These are phyloP conservation scores for Pelobates fuscus DNA, from an alignment of 2,113 vertebrate species.

Conservation along the genomic window DNA sequence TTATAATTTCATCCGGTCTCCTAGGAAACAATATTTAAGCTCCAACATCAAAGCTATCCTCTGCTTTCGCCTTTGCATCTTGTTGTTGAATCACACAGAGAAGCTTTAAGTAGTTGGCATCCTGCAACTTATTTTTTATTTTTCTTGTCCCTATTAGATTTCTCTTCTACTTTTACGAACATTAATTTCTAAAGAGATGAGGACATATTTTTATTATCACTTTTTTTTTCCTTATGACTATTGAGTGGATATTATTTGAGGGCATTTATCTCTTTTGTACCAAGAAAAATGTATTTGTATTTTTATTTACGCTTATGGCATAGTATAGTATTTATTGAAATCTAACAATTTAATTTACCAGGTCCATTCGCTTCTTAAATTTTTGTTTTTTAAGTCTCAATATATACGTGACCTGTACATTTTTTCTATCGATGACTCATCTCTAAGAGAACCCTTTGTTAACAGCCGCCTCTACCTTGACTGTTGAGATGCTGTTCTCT, in stretches of 20 bases:
- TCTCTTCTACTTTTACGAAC: not conserved
- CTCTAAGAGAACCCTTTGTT: too few species aligned
- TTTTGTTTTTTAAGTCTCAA: too few species aligned
- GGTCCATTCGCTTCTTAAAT: too few species aligned
- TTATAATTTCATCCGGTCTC: slow-evolving; percentile 37
- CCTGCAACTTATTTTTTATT: slow-evolving; percentile 34
- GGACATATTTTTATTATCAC: not conserved
- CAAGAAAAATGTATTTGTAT: not conserved
- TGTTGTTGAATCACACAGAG: slow-evolving; percentile 28
- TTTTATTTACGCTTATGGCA: too few species aligned
- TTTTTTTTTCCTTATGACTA: not conserved
- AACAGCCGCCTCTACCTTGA: too few species aligned
- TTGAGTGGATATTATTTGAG: not conserved
- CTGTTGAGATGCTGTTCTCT: too few species aligned
- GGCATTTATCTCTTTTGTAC: not conserved
- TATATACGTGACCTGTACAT: too few species aligned
- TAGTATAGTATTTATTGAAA: too few species aligned
- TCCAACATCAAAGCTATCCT: slow-evolving; percentile 39
- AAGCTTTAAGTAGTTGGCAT: slow-evolving; percentile 31
- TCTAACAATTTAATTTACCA: too few species aligned
- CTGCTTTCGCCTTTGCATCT: slow-evolving; percentile 37
- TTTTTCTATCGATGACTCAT: too few species aligned
- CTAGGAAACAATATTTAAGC: slow-evolving; percentile 43
- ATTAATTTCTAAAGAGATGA: not conserved
- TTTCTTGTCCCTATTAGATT: slow-evolving; percentile 16